Percentiles rank a stretch among this genome's conserved stretches.
Conservation (phyloP, 2,888 invertebrate species). For the Apotomis betuletana region DNA sequence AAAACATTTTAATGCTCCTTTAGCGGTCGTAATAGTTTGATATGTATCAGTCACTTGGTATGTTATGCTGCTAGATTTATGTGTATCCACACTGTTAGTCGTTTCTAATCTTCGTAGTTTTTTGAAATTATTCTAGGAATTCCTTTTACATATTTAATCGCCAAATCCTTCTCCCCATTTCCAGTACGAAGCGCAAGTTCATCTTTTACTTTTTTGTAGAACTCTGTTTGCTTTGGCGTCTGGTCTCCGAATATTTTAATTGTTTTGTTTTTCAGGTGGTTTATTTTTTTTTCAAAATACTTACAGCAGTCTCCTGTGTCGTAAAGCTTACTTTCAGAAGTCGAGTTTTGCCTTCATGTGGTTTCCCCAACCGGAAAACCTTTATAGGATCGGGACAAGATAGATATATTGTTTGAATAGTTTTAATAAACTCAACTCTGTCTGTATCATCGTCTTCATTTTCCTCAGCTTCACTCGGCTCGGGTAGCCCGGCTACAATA, state of each 20-base stretch:
- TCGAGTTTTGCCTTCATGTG: neutral
- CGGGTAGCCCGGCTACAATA: neutral
- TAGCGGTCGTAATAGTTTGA: neutral
- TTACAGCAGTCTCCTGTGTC: conserved; percentile 5
- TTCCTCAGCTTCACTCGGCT: neutral
- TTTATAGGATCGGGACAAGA: neutral
- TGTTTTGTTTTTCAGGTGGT: neutral
- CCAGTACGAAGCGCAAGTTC: no score
- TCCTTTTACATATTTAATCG: no score
- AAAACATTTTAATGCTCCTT: no score
- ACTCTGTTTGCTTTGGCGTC: no score
- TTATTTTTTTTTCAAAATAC: conserved; percentile 1
- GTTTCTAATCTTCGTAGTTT: no score
- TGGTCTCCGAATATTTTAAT: conserved; percentile 4
- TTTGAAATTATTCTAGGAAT: no score
- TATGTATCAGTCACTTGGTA: neutral
- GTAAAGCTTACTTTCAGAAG: neutral
- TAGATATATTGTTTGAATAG: conserved; percentile 2
- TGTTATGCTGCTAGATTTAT: no score
- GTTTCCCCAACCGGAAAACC: neutral
- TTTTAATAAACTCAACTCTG: neutral
- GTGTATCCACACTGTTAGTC: no score
- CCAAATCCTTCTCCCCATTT: no score
- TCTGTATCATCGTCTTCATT: neutral
- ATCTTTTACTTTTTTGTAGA: no score